phyloP scores from a whole-genome alignment of 2,113 vertebrate genomes.

The Hydrolagus affinis region DNA sequence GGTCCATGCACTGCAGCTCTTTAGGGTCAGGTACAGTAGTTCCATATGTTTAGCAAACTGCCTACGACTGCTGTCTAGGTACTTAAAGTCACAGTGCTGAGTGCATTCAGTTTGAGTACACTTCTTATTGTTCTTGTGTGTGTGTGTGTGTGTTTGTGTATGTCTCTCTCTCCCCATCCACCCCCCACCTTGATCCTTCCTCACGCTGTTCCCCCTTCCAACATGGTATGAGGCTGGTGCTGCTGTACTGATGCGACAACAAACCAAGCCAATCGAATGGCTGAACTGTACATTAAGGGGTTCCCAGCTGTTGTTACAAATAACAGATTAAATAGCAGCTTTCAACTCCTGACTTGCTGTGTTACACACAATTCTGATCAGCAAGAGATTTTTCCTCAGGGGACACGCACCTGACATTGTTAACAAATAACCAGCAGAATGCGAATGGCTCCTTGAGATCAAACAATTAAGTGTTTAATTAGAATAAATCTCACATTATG shows the following conservation, averaged over 20 bases:
- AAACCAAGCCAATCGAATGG: background rate
- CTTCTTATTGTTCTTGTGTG: no score
- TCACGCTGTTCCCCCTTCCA: background rate
- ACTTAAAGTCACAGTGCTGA: no score
- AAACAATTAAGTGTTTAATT: background rate
- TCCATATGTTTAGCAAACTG: no score
- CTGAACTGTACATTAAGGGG: background rate
- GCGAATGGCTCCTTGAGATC: background rate
- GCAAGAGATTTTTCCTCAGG: background rate
- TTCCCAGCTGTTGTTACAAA: background rate
- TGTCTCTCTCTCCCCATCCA: no score
- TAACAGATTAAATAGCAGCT: background rate
- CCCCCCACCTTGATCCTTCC: no score
- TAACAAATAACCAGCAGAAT: background rate
- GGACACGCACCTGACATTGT: background rate
- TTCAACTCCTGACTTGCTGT: background rate
- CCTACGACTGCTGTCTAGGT: no score
- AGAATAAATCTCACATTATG: constrained; percentile 6
- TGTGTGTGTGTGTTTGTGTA: no score
- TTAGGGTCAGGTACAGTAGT: no score
- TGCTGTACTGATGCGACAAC: background rate
- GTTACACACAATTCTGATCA: background rate
- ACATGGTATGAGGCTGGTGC: background rate
- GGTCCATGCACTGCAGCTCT: no score
- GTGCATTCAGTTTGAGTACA: no score